A percentile compares a stretch with the other conserved stretches of the same genome.
Conservation (phyloP, 2,888 invertebrate genomes). For the Ophion ventricosus region DNA sequence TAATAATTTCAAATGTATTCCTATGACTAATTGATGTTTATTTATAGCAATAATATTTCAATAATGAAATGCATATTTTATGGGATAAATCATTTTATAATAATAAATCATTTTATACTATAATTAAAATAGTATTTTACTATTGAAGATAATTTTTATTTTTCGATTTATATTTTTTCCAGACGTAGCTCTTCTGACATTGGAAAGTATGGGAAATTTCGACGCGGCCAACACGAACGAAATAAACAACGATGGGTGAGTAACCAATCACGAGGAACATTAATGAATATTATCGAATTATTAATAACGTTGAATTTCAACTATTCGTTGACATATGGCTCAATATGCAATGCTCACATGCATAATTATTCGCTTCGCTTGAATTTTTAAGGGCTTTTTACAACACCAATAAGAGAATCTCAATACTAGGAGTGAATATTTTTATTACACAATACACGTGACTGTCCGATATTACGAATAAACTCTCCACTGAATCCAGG, state of each 20-base stretch:
- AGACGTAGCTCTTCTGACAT: conserved; percentile 63
- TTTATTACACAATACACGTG: not conserved
- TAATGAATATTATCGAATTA: too few relatives aligned
- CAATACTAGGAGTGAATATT: not conserved
- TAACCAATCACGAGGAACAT: not conserved
- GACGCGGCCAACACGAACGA: conserved; percentile 41
- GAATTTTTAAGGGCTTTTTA: not conserved
- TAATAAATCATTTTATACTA: too few relatives aligned
- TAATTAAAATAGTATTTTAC: too few relatives aligned
- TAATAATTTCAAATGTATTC: not conserved
- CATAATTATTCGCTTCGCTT: not conserved
- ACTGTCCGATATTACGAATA: not conserved
- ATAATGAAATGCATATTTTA: not conserved
- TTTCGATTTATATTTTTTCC: conserved; percentile 9
- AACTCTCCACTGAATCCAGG: too few relatives aligned
- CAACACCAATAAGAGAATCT: not conserved
- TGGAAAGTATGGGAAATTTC: conserved; percentile 53
- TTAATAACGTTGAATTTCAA: too few relatives aligned
- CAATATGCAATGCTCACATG: not conserved
- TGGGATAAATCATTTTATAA: too few relatives aligned
- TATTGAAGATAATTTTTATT: not conserved
- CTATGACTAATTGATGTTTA: not conserved
- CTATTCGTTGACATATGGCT: too few relatives aligned
- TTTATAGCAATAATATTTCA: not conserved
- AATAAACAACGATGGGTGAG: conserved; percentile 55